Conservation (phyloP, 30 jellyfish, hydroid and myxozoan genomes). For the Morbakka virulenta region DNA sequence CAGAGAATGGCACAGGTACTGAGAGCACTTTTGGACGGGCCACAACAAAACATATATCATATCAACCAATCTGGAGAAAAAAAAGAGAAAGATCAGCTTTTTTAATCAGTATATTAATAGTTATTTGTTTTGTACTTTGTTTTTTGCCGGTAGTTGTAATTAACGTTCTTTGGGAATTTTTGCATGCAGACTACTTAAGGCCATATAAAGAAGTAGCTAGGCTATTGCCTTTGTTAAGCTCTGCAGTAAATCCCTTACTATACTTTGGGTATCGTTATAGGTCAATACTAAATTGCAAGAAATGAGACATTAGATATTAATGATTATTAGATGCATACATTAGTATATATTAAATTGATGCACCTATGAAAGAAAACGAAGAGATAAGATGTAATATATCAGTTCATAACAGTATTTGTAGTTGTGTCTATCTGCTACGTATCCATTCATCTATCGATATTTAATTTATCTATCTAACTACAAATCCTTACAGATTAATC, state of each 20-base stretch:
- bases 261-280: background rate
- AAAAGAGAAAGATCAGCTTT: background rate
- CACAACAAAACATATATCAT: background rate
- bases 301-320: no score
- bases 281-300: no score
- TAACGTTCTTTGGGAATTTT: background rate
- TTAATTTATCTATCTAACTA: no score
- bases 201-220: background rate
- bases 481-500: no score
- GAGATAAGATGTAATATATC: no score
- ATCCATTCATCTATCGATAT: no score
- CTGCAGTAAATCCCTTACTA: background rate
- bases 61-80: no score
- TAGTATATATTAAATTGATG: no score
- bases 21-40: background rate
- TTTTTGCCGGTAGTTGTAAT: background rate
- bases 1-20: background rate
- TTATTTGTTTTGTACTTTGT: background rate
- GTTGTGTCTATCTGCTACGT: no score
- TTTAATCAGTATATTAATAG: background rate
- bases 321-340: no score
- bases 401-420: no score
- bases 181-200: background rate
- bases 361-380: no score
- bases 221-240: background rate